Conservation (phyloP, 1,140 invertebrate genomes). For the Bombus consobrinus region DNA sequence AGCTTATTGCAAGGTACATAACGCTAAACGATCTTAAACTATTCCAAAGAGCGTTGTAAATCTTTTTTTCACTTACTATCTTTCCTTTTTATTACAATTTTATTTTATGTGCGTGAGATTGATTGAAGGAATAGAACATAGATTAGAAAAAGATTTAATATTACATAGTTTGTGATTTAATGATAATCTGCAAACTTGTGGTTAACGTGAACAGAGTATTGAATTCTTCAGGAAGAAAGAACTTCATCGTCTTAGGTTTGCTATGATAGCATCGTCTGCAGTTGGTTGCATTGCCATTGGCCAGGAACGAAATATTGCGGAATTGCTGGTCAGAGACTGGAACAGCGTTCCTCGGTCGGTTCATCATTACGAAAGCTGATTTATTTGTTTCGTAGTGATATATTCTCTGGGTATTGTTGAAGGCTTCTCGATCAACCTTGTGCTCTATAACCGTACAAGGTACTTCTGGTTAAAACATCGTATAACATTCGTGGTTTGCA, state of each 20-base stretch:
- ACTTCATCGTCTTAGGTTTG: neutral
- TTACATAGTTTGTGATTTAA: neutral
- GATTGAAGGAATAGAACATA: neutral
- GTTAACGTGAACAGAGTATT: neutral
- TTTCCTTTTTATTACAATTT: neutral
- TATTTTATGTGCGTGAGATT: neutral
- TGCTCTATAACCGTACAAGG: slow-evolving; percentile 67
- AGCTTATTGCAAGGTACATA: neutral
- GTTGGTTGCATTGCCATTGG: slow-evolving; percentile 9
- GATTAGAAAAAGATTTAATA: neutral
- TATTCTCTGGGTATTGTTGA: slow-evolving; percentile 20
- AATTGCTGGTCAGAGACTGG: slow-evolving; percentile 3
- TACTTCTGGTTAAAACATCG: slow-evolving; percentile 35
- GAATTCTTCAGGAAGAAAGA: neutral
- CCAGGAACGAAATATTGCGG: slow-evolving; percentile 9
- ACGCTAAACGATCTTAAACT: too few species aligned
- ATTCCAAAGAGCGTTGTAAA: neutral
- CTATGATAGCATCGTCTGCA: neutral
- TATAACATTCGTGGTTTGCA: neutral
- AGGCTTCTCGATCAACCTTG: slow-evolving; percentile 62
- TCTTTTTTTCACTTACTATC: neutral
- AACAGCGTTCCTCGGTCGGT: neutral
- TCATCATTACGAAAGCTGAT: slow-evolving; percentile 16
- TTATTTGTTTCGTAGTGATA: neutral
- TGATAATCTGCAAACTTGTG: neutral